Base-by-base conservation (phyloP, 2,113 vertebrate species). In the Stegastes partitus region DNA sequence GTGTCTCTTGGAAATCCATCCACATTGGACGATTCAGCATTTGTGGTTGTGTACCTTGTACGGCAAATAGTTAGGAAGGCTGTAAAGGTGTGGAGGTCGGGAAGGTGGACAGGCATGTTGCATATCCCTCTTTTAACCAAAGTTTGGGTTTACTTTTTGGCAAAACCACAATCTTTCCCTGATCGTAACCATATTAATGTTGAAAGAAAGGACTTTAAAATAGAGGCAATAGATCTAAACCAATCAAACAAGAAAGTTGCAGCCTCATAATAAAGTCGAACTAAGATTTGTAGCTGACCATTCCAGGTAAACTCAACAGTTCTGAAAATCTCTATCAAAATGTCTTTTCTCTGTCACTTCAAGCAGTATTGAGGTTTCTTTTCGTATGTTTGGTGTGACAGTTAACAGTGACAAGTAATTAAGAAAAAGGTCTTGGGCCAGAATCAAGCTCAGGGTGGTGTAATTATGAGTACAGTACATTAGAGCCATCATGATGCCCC, bases 391-490 rank as follows among this genome's bases (percentile, higher is more conserved):
- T 74, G 26, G 25, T 77, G 39, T 77, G 54, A 70, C 72, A 68
- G 59, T 39, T 50, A 76, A 59, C 59, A 73, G 28, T 68, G 66
- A 75, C 51, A 53, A 62, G 75, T 51, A 74, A 66, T 74, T 59
- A 68, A 51, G 57, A 61, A 61, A 67, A 66, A 50, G 63, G 55
- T 68, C 64, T 73, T 28, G 49, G 71, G 16, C 31, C 53, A 23
- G 44, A 83, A 64, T 79, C 58, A 74, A 78, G 66, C 50, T 37
- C 44, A 49, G 11, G 25, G 22, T 10, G 3, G 23, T 23, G 47
- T 71, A 79, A 79, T 78, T 84, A 81, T 26, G 42, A 81, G 59
- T 45, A 44, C 53, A 77, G 18, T 55, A 34, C 58, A 61, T 42
- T 42, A 26, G 71, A 70, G 59, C 22, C 23, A 64, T 51, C 44